A percentile compares a stretch with the other conserved stretches of the same genome.
phyloP scores from a whole-genome alignment of 2,113 vertebrate genomes.

The Epinephelus lanceolatus region DNA sequence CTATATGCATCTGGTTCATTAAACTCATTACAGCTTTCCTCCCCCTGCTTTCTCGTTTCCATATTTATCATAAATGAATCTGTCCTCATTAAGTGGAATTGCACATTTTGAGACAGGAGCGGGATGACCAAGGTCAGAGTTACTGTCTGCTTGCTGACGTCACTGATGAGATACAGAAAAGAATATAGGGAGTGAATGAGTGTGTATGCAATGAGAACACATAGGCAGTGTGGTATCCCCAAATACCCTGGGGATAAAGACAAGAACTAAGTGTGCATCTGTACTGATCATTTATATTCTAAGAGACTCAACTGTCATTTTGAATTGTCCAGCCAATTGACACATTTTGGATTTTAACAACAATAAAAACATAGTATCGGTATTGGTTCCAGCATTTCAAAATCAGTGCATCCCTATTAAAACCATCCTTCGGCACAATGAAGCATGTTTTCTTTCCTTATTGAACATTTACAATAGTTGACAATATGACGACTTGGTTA shows the following conservation, averaged over 20 bases:
- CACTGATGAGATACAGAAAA: slow-evolving; percentile 26
- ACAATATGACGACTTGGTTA: not conserved
- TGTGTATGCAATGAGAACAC: not conserved
- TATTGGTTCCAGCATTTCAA: too few relatives aligned
- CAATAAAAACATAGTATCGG: too few relatives aligned
- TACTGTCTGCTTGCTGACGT: slow-evolving; percentile 28
- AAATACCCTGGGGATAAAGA: not conserved
- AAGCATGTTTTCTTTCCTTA: not conserved
- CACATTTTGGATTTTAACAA: not conserved
- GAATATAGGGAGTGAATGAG: too few relatives aligned
- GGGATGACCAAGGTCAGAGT: slow-evolving; percentile 58
- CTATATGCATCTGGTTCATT: slow-evolving; percentile 77
- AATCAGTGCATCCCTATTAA: too few relatives aligned
- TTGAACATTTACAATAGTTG: not conserved
- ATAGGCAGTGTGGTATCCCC: not conserved
- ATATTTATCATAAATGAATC: slow-evolving; percentile 77
- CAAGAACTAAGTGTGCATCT: not conserved
- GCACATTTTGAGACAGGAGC: slow-evolving; percentile 51
- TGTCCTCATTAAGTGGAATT: slow-evolving; percentile 70
- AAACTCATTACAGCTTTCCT: slow-evolving; percentile 63
- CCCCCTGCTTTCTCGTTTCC: slow-evolving; percentile 37
- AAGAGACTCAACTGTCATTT: not conserved
- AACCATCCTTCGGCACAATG: not conserved
- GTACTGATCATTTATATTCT: not conserved
- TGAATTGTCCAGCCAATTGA: not conserved